Evolutionary conservation across 2,888 invertebrate species (phyloP).

Genomic region (Stenichneumon culpator): DNA sequence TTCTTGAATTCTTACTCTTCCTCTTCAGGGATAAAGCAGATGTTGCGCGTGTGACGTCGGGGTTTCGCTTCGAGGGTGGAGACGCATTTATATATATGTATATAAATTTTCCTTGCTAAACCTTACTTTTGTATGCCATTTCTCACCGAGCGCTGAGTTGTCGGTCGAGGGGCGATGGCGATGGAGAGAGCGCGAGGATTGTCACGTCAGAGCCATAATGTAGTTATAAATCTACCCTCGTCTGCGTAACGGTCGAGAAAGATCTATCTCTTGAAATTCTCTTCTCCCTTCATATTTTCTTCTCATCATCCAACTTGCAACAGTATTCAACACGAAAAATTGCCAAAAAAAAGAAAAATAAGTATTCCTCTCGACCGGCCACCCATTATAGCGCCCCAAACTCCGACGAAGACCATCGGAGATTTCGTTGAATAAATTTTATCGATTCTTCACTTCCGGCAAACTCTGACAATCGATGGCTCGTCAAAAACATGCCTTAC

Average conservation of each 20-base stretch:
- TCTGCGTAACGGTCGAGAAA: not conserved
- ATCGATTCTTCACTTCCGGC: too few species aligned
- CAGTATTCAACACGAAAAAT: not conserved
- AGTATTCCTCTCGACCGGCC: not conserved
- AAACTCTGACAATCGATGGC: too few species aligned
- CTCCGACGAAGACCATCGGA: too few species aligned
- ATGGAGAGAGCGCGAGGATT: not conserved
- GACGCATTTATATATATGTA: not conserved
- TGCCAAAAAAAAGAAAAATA: too few species aligned
- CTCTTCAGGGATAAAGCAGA: not conserved
- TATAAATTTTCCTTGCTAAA: not conserved
- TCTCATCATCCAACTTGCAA: not conserved
- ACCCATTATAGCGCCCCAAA: too few species aligned
- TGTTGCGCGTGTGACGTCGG: slow-evolving; percentile 3
- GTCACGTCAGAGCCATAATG: not conserved
- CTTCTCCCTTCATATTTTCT: not conserved
- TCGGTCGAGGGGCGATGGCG: not conserved
- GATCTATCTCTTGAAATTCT: slow-evolving; percentile 4
- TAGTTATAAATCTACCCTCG: slow-evolving; percentile 43
- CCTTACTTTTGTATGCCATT: not conserved
- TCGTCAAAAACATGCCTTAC: too few species aligned
- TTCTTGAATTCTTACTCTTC: slow-evolving; percentile 14
- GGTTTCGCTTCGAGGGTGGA: slow-evolving; percentile 15
- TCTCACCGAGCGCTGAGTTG: not conserved
- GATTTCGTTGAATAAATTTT: too few species aligned